phyloP scores from a whole-genome alignment of 2,797 vertebrate genomes.

The Clarias laeviceps region DNA sequence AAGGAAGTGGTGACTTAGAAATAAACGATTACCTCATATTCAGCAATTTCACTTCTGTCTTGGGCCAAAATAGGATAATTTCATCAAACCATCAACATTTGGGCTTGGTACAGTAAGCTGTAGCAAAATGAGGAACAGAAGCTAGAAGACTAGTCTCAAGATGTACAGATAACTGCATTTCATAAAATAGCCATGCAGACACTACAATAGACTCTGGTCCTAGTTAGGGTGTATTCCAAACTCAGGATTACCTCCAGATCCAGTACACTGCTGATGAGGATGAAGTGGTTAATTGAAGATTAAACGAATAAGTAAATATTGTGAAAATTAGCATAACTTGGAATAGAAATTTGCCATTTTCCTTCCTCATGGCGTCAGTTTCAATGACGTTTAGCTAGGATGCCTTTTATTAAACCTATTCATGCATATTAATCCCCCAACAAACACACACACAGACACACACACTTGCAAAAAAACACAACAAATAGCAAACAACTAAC shows the following conservation, averaged over 20 bases:
- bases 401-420: neutral
- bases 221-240: neutral
- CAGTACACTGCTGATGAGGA: neutral
- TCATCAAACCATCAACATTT: slow-evolving; percentile 47
- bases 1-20: slow-evolving; percentile 76
- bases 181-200: neutral
- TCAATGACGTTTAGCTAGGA: neutral
- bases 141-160: slow-evolving; percentile 43
- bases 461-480: neutral
- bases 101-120: slow-evolving; percentile 34
- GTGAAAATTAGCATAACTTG: slow-evolving; percentile 11
- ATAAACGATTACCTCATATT: slow-evolving; percentile 76
- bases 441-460: neutral
- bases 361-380: neutral
- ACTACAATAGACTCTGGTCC: neutral
- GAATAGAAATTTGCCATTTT: neutral
- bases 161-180: slow-evolving; percentile 27
- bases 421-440: neutral
- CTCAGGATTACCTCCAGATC: neutral
- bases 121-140: slow-evolving; percentile 39
- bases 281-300: neutral
- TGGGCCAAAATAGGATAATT: slow-evolving; percentile 53
- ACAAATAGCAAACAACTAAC: neutral
- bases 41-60: slow-evolving; percentile 79
- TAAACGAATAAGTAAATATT: neutral